Conservation (phyloP, 2,888 invertebrate genomes). For the Archips xylosteana region DNA sequence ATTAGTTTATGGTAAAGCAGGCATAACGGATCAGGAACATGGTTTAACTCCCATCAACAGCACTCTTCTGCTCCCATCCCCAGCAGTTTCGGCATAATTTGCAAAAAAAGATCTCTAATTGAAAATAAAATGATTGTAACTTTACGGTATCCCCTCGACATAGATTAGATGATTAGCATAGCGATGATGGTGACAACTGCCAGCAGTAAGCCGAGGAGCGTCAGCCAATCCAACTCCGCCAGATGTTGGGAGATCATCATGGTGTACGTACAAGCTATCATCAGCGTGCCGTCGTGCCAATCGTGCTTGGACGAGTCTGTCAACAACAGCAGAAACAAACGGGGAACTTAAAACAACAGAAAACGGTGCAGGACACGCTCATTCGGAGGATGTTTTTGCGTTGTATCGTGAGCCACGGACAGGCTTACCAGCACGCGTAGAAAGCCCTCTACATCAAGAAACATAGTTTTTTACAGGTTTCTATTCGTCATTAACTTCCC, state of each 20-base stretch:
- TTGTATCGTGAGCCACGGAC: background rate
- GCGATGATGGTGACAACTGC: constrained; percentile 90
- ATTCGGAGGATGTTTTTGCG: background rate
- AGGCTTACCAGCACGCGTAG: background rate
- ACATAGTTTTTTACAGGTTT: no score
- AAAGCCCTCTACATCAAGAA: background rate
- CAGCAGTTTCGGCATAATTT: no score
- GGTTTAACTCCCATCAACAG: no score
- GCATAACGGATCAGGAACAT: no score
- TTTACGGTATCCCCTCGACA: constrained; percentile 28
- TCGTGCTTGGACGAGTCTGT: constrained; percentile 81
- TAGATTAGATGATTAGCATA: constrained; percentile 84
- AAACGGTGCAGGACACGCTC: constrained; percentile 37
- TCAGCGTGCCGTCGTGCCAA: constrained; percentile 88
- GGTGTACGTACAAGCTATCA: constrained; percentile 92
- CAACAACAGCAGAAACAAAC: constrained; percentile 65
- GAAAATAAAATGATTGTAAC: background rate
- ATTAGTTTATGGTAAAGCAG: no score
- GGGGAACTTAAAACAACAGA: constrained; percentile 38
- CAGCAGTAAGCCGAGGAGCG: constrained; percentile 90
- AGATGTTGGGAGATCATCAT: constrained; percentile 89
- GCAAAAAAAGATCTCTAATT: no score
- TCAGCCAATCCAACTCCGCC: constrained; percentile 90
- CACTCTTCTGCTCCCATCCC: no score
- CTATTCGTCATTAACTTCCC: no score